A percentile compares a stretch with the other conserved stretches of the same genome.
phyloP scores from a whole-genome alignment of 2,113 vertebrate genomes.

The Pogonocichla stellata region DNA sequence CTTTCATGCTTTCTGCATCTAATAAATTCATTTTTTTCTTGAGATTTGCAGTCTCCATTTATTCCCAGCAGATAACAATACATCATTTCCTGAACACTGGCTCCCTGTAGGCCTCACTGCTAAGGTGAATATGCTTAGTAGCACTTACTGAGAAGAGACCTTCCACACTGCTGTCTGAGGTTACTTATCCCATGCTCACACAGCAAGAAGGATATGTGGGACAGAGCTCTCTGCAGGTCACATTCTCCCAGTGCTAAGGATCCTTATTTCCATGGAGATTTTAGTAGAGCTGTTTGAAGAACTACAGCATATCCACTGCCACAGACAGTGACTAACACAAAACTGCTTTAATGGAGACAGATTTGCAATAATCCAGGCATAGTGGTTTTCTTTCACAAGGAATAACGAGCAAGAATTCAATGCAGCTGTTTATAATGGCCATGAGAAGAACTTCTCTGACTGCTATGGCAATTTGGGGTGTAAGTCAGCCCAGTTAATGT shows the following conservation, averaged over 20 bases:
- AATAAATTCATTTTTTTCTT: not conserved
- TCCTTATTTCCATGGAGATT: not conserved
- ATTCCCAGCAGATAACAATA: slow-evolving; percentile 12
- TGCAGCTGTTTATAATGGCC: not conserved
- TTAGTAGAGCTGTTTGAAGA: not conserved
- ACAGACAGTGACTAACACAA: not conserved
- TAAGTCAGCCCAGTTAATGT: slow-evolving; percentile 2
- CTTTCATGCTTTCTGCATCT: not conserved
- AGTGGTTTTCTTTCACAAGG: not conserved
- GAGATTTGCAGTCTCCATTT: slow-evolving; percentile 49
- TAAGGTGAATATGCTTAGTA: not conserved
- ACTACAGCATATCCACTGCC: not conserved
- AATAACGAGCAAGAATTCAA: slow-evolving; percentile 21
- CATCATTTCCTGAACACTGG: slow-evolving; percentile 16
- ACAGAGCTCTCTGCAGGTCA: not conserved
- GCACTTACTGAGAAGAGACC: not conserved
- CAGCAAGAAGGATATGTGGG: not conserved
- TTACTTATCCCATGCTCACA: not conserved
- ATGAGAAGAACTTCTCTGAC: not conserved
- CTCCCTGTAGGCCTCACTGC: not conserved
- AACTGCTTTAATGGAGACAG: not conserved
- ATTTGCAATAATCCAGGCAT: not conserved
- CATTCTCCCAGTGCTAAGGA: not conserved
- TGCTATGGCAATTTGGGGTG: not conserved
- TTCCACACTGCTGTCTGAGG: not conserved